A percentile compares a stretch with the other conserved stretches of the same genome.
phyloP scores from a whole-genome alignment of 2,113 vertebrate species.

The Abramis brama region DNA sequence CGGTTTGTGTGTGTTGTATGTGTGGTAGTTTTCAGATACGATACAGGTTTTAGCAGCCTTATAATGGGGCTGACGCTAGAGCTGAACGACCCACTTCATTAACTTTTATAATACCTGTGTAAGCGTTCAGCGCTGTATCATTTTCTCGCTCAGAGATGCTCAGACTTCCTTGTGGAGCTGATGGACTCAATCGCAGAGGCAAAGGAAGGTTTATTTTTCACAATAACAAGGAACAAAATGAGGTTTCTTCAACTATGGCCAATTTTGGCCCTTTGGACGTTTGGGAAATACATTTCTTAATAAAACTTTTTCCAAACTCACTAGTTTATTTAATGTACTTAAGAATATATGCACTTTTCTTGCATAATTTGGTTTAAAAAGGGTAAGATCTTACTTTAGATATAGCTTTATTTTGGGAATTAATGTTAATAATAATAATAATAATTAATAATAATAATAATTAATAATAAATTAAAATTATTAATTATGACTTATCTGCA shows the following conservation, averaged over 20 bases:
- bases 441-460: not conserved
- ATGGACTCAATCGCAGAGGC: not conserved
- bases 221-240: not conserved
- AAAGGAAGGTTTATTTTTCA: not conserved
- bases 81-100: slow-evolving; percentile 34
- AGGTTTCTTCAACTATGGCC: not conserved
- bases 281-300: not conserved
- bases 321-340: not conserved
- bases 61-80: slow-evolving; percentile 2
- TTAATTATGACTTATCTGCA: not conserved
- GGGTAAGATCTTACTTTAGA: not conserved
- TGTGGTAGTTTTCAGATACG: not conserved
- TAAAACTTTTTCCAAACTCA: not conserved
- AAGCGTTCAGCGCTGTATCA: not conserved
- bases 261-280: not conserved
- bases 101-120: slow-evolving; percentile 47
- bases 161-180: slow-evolving; percentile 1
- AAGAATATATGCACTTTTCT: not conserved
- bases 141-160: not conserved
- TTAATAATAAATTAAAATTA: not conserved
- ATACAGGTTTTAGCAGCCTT: not conserved
- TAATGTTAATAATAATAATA: not conserved
- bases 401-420: not conserved
- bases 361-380: not conserved
- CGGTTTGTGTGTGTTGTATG: not conserved